Percentiles rank a stretch among this genome's conserved stretches.
Conservation (phyloP, 2,113 vertebrate species). For the Xenopus borealis region DNA sequence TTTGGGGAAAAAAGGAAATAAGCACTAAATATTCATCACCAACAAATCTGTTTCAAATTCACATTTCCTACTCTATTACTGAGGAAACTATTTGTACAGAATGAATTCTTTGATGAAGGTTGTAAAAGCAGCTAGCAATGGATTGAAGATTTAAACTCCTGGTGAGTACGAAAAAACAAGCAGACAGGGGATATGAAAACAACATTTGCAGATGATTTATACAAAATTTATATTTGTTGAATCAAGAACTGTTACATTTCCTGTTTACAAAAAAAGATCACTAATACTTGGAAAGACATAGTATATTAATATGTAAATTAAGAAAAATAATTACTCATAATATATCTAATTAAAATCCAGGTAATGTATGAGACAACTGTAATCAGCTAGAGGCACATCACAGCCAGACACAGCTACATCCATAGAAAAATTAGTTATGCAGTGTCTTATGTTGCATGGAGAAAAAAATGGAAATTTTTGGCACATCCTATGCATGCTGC, state of each 20-base stretch:
- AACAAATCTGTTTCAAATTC: conserved; percentile 22
- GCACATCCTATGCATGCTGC: conserved; percentile 1
- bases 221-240: background rate
- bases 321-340: background rate
- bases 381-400: background rate
- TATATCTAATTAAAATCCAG: background rate
- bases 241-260: background rate
- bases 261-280: background rate
- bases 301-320: background rate
- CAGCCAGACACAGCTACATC: background rate
- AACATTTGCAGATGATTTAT: conserved; percentile 8
- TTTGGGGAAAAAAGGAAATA: conserved; percentile 30
- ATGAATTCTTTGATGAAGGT: conserved; percentile 33
- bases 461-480: background rate
- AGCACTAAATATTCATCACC: conserved; percentile 27
- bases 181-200: conserved; percentile 9
- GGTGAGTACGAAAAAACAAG: conserved; percentile 8
- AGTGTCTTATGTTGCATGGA: background rate
- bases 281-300: background rate
- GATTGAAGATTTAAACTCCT: conserved; percentile 40
- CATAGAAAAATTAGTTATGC: conserved; percentile 1
- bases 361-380: background rate
- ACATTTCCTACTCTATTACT: conserved; percentile 37
- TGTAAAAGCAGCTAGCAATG: conserved; percentile 42
- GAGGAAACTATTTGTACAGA: conserved; percentile 35